These are phyloP conservation scores for Scelioninae gen. 2 DNA, from an alignment of 2,888 invertebrate species.

Conservation along the genomic window DNA sequence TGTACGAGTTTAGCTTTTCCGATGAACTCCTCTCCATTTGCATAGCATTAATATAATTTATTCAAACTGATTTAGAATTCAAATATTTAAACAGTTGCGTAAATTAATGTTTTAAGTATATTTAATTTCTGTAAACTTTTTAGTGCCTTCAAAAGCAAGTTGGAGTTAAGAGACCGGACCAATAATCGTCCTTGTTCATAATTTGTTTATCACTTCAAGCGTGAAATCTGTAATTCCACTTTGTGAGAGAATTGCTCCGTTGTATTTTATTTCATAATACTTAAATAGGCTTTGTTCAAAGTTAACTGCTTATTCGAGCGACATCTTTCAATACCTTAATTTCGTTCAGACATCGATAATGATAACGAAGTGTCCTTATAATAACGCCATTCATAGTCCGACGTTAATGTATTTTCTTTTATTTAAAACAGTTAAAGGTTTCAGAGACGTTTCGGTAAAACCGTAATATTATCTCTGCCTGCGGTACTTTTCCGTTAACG, in stretches of 20 bases:
- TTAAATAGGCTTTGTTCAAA: conserved; percentile 8
- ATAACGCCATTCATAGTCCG: not conserved
- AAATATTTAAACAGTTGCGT: too few relatives aligned
- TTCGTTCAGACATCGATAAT: conserved; percentile 11
- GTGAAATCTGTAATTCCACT: conserved; percentile 64
- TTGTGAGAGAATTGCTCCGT: conserved; percentile 17
- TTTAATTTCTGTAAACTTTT: not conserved
- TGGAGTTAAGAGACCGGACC: not conserved
- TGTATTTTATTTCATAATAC: conserved; percentile 10
- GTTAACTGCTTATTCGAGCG: conserved; percentile 7
- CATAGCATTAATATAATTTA: too few relatives aligned
- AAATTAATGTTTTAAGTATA: too few relatives aligned
- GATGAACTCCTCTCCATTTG: too few relatives aligned
- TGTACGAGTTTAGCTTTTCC: too few relatives aligned
- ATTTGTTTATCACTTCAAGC: conserved; percentile 62
- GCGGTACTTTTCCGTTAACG: too few relatives aligned
- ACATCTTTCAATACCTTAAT: conserved; percentile 12
- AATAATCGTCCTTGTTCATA: not conserved
- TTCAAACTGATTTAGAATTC: too few relatives aligned
- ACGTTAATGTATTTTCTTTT: not conserved
- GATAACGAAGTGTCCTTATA: conserved; percentile 3
- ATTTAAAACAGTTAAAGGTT: not conserved
- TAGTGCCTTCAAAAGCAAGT: not conserved
- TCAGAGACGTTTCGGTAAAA: not conserved
- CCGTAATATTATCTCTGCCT: too few relatives aligned